A percentile compares a stretch with the other conserved stretches of the same genome.
These are phyloP conservation scores for Busseola fusca DNA, from an alignment of 2,888 invertebrate genomes.

Conservation along the genomic window DNA sequence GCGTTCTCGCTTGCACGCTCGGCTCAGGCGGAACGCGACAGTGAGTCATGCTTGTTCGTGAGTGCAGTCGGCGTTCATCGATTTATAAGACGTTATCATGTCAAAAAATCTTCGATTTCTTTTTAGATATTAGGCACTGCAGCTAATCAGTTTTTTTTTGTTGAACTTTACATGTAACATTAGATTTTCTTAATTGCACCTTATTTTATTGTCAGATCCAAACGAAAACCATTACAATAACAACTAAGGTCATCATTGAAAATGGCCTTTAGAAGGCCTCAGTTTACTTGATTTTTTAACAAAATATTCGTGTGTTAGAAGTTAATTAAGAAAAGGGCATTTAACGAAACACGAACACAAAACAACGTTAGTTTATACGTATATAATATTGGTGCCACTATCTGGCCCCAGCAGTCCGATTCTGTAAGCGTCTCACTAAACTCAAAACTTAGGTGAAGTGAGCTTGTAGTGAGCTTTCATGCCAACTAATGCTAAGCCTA, in stretches of 20 bases:
- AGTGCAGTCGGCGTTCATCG: too few relatives aligned
- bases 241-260: conserved; percentile 32
- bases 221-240: conserved; percentile 45
- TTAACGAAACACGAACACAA: neutral
- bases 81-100: too few relatives aligned
- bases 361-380: neutral
- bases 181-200: conserved; percentile 15
- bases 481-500: too few relatives aligned
- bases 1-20: too few relatives aligned
- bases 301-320: conserved; percentile 14
- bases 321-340: conserved; percentile 9
- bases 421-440: too few relatives aligned
- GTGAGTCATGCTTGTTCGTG: too few relatives aligned
- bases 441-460: too few relatives aligned
- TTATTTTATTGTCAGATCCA: conserved; percentile 30
- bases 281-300: conserved; percentile 1
- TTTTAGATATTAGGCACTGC: too few relatives aligned
- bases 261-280: conserved; percentile 37
- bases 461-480: too few relatives aligned
- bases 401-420: too few relatives aligned
- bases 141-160: neutral
- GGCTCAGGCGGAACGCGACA: too few relatives aligned
- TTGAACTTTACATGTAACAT: conserved; percentile 7
- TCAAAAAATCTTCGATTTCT: neutral
- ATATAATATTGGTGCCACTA: neutral